Conservation (phyloP, 2,888 invertebrate species). For the Lasioglossum pauxillum region DNA sequence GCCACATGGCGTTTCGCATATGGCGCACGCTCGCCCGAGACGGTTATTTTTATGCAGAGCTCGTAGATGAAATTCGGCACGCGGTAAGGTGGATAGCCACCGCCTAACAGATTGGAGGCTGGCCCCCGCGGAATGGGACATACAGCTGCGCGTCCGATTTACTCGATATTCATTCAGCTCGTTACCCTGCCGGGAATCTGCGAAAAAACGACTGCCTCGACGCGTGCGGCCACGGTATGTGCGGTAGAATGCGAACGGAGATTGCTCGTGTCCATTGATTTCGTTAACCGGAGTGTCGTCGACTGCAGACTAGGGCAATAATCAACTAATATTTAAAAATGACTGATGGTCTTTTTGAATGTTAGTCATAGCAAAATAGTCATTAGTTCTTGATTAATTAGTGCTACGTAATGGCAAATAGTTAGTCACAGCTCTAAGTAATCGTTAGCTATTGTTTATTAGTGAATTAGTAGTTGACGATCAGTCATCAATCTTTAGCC, state of each 20-base stretch:
- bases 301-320: too few species aligned
- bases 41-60: slow-evolving; percentile 63
- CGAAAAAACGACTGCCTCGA: neutral
- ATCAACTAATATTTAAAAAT: too few species aligned
- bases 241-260: neutral
- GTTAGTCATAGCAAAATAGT: too few species aligned
- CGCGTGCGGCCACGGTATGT: neutral
- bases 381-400: too few species aligned
- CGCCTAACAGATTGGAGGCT: slow-evolving; percentile 66
- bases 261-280: neutral
- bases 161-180: neutral
- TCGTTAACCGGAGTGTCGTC: neutral
- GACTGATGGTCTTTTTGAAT: too few species aligned
- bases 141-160: slow-evolving; percentile 61
- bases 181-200: slow-evolving; percentile 13
- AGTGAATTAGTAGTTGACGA: too few species aligned
- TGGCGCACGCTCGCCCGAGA: slow-evolving; percentile 55
- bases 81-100: slow-evolving; percentile 43
- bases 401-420: too few species aligned
- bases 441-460: too few species aligned
- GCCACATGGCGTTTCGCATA: slow-evolving; percentile 73
- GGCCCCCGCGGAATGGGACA: slow-evolving; percentile 42
- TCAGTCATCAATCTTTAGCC: too few species aligned
- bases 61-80: slow-evolving; percentile 66
- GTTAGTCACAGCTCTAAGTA: too few species aligned